Evolutionary conservation across 2,888 invertebrate species (phyloP).

Genomic region (Campopleginae sp.): DNA sequence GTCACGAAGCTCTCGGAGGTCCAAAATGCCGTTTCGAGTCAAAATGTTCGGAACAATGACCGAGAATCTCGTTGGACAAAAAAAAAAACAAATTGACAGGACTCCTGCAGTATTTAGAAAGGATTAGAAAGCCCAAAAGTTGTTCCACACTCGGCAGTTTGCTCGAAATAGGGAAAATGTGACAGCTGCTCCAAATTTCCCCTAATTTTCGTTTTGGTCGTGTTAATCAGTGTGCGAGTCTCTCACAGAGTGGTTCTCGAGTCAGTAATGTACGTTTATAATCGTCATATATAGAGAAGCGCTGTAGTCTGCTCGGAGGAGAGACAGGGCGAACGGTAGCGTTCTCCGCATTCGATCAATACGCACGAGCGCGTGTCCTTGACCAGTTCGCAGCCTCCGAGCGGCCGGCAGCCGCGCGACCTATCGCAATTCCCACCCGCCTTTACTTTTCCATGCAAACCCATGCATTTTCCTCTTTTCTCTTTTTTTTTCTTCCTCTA

Average conservation of each 20-base stretch:
- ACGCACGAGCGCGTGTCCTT: slow-evolving; percentile 81
- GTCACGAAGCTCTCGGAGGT: too few species aligned
- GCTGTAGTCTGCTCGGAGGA: slow-evolving; percentile 46
- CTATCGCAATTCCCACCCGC: slow-evolving; percentile 70
- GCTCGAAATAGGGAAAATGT: not conserved
- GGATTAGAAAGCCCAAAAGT: not conserved
- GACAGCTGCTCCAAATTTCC: not conserved
- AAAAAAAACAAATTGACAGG: too few species aligned
- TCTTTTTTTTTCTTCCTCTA: slow-evolving; percentile 1
- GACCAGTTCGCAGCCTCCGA: slow-evolving; percentile 81
- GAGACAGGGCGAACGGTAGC: slow-evolving; percentile 42
- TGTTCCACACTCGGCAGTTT: not conserved
- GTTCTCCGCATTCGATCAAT: slow-evolving; percentile 79
- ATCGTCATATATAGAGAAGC: slow-evolving; percentile 58
- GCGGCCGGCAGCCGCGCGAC: slow-evolving; percentile 71
- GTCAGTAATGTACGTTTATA: slow-evolving; percentile 4
- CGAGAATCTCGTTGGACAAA: too few species aligned
- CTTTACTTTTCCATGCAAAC: slow-evolving; percentile 54
- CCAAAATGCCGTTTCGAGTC: too few species aligned
- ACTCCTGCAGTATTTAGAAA: too few species aligned
- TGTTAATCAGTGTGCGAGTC: slow-evolving; percentile 28
- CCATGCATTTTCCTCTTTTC: slow-evolving; percentile 21
- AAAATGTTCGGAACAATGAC: too few species aligned
- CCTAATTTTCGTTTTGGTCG: not conserved
- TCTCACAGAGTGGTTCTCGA: slow-evolving; percentile 57